Percentiles rank a stretch among this genome's conserved stretches.
Conservation (phyloP, 2,113 vertebrate genomes). For the Perognathus longimembris region DNA sequence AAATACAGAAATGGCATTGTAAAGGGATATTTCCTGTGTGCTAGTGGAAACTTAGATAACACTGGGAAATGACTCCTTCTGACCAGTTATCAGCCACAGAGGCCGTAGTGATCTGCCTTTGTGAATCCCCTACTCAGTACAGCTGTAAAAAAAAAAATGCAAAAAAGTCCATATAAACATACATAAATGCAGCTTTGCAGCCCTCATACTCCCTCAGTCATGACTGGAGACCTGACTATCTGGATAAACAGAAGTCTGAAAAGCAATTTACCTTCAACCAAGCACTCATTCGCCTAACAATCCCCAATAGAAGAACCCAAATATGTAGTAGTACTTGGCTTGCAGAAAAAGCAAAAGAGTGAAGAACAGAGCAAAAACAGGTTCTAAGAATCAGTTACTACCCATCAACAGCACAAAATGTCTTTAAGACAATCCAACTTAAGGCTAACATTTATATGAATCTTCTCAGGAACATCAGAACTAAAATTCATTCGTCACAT, state of each 20-base stretch:
- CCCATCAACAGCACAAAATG: background rate
- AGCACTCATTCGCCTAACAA: conserved; percentile 22
- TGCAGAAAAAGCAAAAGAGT: background rate
- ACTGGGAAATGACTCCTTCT: background rate
- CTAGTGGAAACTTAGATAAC: background rate
- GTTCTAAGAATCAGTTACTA: background rate
- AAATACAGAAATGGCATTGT: conserved; percentile 42
- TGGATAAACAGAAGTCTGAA: background rate
- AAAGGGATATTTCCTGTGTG: conserved; percentile 10
- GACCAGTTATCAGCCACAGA: background rate
- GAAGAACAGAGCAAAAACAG: conserved; percentile 10
- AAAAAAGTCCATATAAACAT: conserved; percentile 40
- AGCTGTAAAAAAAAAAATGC: background rate
- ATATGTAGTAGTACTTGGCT: conserved; percentile 32
- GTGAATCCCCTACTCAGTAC: background rate
- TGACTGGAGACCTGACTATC: background rate
- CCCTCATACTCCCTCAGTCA: conserved; percentile 27
- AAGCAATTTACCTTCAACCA: conserved; percentile 16
- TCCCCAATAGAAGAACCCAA: conserved; percentile 35
- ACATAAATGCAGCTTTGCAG: background rate
- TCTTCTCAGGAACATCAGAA: background rate
- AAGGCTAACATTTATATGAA: conserved; percentile 21
- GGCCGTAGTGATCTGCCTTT: background rate
- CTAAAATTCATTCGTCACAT: background rate
- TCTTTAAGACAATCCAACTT: conserved; percentile 21